Base-by-base conservation (phyloP, 1,140 invertebrate species). In the Euborellia annulipes region DNA sequence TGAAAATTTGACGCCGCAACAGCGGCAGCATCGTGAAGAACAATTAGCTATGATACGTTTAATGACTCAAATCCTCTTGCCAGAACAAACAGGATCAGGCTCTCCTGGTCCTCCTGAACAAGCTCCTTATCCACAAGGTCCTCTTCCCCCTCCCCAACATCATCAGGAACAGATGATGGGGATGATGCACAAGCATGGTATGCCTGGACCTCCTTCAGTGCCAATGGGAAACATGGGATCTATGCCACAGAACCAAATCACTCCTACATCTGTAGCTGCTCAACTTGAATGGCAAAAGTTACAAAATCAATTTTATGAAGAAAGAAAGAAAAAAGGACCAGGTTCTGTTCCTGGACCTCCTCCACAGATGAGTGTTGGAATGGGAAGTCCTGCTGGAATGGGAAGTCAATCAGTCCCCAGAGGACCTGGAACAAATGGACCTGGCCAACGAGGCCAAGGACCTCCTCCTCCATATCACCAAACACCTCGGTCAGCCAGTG, bases 1-100 rank as follows among this genome's bases (percentile, higher is more conserved):
- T 69, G 91, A 95, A 69, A 92, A 95, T 65, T 69, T 96, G 50
- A 98, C 92, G 43, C 90, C 91, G 19, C 87, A 95, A 63, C 92
- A 98, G 63, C 73, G 88, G 42, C 86, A 92, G 46, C 87, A 92
- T 57, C 71, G 92, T 44, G 89, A 93, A 64, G 86, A 90, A 60
- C 84, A 92, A 54, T 67, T 96, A 19, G 90, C 89, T 3, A 89
- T 81, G 32, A 72, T 97, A 48, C 72, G 85, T 42, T 91, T 92
- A 69, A 88, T 97, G 76, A 83, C 92, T 53, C 81, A 89, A 59
- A 78, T 94, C 67, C 65, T 95, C 22, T 89, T 93, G 66, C 85
- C 84, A 0, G 85, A 90, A 58, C 76, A 77, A 44, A 72, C 73
- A 47, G 63, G 65, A 20, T 20, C 36, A 4, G 36, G 36, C 36